Evolutionary conservation across 2,797 vertebrate genomes (phyloP).

Genomic region (Hydrophis major): DNA sequence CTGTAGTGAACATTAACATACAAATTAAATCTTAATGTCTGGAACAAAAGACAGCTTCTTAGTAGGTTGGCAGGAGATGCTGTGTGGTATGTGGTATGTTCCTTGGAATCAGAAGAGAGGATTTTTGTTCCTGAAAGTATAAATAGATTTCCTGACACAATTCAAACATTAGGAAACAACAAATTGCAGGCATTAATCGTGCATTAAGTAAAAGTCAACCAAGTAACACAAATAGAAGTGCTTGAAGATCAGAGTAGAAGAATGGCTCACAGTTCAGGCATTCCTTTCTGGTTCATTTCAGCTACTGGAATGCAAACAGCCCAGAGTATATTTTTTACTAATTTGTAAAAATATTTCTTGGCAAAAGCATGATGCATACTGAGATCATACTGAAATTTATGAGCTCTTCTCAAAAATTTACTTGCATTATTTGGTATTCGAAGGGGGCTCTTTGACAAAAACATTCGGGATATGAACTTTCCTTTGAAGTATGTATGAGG

Average conservation of each 20-base stretch:
- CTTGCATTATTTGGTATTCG: not conserved
- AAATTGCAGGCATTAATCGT: not conserved
- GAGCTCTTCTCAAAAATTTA: not conserved
- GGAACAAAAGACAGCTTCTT: slow-evolving; percentile 2
- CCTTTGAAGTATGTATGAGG: not conserved
- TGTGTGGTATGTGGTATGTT: not conserved
- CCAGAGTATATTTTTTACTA: not conserved
- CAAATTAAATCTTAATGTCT: not conserved
- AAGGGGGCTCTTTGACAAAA: not conserved
- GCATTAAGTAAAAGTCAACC: not conserved
- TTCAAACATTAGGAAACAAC: not conserved
- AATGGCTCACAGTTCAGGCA: not conserved
- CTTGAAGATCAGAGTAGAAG: not conserved
- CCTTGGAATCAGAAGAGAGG: not conserved
- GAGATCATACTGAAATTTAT: not conserved
- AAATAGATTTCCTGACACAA: not conserved
- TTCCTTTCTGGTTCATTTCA: not conserved
- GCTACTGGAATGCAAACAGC: not conserved
- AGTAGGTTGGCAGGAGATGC: not conserved
- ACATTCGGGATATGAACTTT: not conserved
- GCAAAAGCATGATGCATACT: not conserved
- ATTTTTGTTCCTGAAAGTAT: not conserved
- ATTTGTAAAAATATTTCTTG: not conserved
- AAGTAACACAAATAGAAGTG: not conserved
- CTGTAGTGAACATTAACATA: not conserved